phyloP scores from a whole-genome alignment of 2,113 vertebrate species.

The mouse (Mus musculus) region DNA sequence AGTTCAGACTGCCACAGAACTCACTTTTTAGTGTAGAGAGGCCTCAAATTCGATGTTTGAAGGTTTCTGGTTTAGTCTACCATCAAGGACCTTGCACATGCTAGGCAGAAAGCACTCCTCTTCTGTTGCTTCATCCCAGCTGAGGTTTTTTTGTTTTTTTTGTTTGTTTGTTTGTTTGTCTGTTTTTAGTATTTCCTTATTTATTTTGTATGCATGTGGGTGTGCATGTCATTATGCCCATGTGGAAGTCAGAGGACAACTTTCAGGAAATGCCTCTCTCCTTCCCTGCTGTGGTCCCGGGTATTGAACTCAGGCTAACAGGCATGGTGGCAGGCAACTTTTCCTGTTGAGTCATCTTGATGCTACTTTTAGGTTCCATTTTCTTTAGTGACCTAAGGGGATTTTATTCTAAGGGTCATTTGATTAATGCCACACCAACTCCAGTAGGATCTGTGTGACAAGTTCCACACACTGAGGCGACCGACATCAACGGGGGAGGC shows the following conservation, averaged over 20 bases:
- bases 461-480: too few relatives aligned
- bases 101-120: neutral
- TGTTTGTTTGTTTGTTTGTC: neutral
- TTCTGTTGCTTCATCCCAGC: neutral
- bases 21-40: neutral
- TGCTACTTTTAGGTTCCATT: neutral
- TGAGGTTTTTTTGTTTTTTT: neutral
- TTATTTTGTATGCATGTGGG: neutral
- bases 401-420: neutral
- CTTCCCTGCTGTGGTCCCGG: too few relatives aligned
- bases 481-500: too few relatives aligned
- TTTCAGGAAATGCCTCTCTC: neutral
- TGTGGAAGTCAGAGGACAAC: neutral
- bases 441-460: too few relatives aligned
- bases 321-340: neutral
- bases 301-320: neutral
- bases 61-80: neutral
- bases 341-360: neutral
- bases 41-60: neutral
- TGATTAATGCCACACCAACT: neutral
- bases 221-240: neutral
- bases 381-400: neutral
- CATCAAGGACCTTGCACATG: neutral
- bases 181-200: neutral
- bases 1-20: neutral